These are phyloP conservation scores for Papilio xuthus DNA, from an alignment of 1,140 invertebrate genomes.

Conservation along the genomic window DNA sequence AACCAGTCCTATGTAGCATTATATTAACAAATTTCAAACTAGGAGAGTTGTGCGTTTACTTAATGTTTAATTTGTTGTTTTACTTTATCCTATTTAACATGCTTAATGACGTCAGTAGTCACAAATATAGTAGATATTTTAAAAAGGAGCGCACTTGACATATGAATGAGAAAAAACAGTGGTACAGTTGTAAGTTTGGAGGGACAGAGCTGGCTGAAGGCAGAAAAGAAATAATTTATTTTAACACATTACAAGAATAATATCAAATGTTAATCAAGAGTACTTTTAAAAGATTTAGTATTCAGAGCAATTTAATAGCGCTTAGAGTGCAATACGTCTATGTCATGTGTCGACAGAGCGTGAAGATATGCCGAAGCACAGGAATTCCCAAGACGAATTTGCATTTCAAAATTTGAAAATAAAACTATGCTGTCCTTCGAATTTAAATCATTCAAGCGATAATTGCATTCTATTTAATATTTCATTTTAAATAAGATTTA, in stretches of 20 bases:
- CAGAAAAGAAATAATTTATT: slow-evolving; percentile 52
- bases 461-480: slow-evolving; percentile 66
- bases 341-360: slow-evolving; percentile 60
- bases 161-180: slow-evolving; percentile 35
- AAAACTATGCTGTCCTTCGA: slow-evolving; percentile 60
- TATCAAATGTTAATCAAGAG: slow-evolving; percentile 46
- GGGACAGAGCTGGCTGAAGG: slow-evolving; percentile 31
- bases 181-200: slow-evolving; percentile 13
- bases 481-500: slow-evolving; percentile 58
- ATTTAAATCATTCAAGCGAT: slow-evolving; percentile 63
- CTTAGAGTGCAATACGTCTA: slow-evolving; percentile 65
- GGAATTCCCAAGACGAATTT: slow-evolving; percentile 60
- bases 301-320: slow-evolving; percentile 52
- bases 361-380: slow-evolving; percentile 64
- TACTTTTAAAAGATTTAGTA: slow-evolving; percentile 49
- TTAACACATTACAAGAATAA: slow-evolving; percentile 74
- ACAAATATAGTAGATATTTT: slow-evolving; percentile 39
- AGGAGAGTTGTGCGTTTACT: slow-evolving; percentile 66
- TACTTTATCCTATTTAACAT: slow-evolving; percentile 46
- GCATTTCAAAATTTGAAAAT: slow-evolving; percentile 65
- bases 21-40: slow-evolving; percentile 47
- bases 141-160: slow-evolving; percentile 45
- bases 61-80: slow-evolving; percentile 36
- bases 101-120: slow-evolving; percentile 59
- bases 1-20: slow-evolving; percentile 57